A percentile compares a stretch with the other conserved stretches of the same genome.
Conservation (phyloP, 2,797 vertebrate genomes). For the Oryzias sinensis region DNA sequence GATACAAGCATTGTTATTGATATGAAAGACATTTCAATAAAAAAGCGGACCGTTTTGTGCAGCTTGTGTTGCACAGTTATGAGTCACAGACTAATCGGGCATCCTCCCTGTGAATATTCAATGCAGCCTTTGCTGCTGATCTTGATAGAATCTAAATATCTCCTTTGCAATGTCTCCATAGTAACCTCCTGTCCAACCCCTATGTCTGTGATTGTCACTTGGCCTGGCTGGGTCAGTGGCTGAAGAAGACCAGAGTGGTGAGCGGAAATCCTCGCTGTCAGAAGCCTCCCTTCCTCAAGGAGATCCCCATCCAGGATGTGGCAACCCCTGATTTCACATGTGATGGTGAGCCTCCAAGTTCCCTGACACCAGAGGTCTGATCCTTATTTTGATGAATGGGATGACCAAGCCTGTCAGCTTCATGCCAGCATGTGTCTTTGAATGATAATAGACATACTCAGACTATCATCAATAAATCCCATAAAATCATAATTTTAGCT, state of each 20-base stretch:
- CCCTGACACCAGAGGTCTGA: background rate
- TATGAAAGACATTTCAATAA: background rate
- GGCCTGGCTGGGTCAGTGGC: constrained; percentile 95
- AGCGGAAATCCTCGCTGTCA: constrained; percentile 98
- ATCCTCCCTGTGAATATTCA: background rate
- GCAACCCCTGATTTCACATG: constrained; percentile 95
- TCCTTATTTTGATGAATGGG: too few species aligned
- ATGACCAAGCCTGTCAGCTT: too few species aligned
- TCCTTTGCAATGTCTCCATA: constrained; percentile 47
- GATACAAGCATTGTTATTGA: background rate
- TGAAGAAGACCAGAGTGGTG: constrained; percentile 92
- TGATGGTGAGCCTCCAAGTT: constrained; percentile 80
- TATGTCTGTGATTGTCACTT: constrained; percentile 97
- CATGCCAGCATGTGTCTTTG: too few species aligned
- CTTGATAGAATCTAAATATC: background rate
- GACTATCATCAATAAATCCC: background rate
- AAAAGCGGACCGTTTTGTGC: background rate
- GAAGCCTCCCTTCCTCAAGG: constrained; percentile 94
- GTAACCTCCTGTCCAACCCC: constrained; percentile 96
- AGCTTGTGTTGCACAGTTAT: background rate
- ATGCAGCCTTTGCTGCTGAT: background rate
- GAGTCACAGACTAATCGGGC: too few species aligned
- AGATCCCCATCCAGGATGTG: constrained; percentile 98
- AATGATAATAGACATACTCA: too few species aligned
- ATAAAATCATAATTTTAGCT: background rate